These are phyloP conservation scores for Nomada lathburiana DNA, from an alignment of 2,888 invertebrate species.

Conservation along the genomic window DNA sequence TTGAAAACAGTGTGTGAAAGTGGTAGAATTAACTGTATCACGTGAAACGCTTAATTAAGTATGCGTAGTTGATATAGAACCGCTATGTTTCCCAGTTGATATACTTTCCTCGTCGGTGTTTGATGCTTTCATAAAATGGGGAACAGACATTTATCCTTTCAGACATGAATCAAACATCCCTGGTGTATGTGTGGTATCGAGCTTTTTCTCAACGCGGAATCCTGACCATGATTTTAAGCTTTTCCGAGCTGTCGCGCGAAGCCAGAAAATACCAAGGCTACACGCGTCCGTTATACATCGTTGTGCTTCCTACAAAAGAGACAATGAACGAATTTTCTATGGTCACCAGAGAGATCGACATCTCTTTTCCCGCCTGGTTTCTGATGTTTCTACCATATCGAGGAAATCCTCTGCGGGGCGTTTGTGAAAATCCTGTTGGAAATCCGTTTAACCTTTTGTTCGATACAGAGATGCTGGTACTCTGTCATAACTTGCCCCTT, in stretches of 20 bases:
- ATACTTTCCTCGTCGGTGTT: background rate
- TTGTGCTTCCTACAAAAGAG: constrained; percentile 59
- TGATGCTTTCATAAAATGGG: background rate
- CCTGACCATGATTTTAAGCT: constrained; percentile 54
- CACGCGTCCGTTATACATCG: constrained; percentile 70
- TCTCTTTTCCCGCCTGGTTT: constrained; percentile 74
- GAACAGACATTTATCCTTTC: constrained; percentile 10
- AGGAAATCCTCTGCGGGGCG: constrained; percentile 41
- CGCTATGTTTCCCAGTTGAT: background rate
- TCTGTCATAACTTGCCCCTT: constrained; percentile 61
- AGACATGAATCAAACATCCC: constrained; percentile 59
- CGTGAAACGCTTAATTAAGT: background rate
- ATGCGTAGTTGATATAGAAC: background rate
- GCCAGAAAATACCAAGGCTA: constrained; percentile 37
- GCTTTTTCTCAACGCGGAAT: constrained; percentile 66
- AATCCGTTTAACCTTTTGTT: constrained; percentile 73
- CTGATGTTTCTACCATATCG: constrained; percentile 69
- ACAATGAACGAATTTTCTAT: constrained; percentile 62
- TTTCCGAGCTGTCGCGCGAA: constrained; percentile 51
- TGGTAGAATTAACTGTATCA: background rate
- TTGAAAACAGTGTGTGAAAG: constrained; percentile 4
- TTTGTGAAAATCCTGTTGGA: constrained; percentile 60
- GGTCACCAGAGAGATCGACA: constrained; percentile 54
- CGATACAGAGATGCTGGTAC: constrained; percentile 75
- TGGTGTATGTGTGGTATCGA: constrained; percentile 55